A percentile compares a stretch with the other conserved stretches of the same genome.
Conservation (phyloP, 2,113 vertebrate genomes). For the crab-eating macaque (Macaca fascicularis) region T2T-MFA8v1.1 NC_088379.1:59568501-59569000, state of each 20-base stretch:
- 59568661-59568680: neutral
- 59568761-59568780: neutral
- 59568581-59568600: neutral
- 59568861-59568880: slow-evolving; percentile 44
- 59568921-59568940: neutral
- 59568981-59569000: neutral
- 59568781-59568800: neutral
- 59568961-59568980: neutral
- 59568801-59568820: neutral
- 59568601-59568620: neutral
- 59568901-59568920: slow-evolving; percentile 2
- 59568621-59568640: neutral
- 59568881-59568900: neutral
- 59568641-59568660: neutral
- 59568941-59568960: neutral
- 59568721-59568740: neutral
- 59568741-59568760: neutral
- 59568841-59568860: neutral
- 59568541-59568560: neutral
- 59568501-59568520: neutral
- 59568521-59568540: neutral
- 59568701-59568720: neutral
- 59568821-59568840: neutral
- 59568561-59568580: neutral
- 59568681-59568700: neutral